Evolutionary conservation across 30 jellyfish, hydroid and myxozoan genomes (phyloP).

Genomic region (Cassiopea xamachana): DNA sequence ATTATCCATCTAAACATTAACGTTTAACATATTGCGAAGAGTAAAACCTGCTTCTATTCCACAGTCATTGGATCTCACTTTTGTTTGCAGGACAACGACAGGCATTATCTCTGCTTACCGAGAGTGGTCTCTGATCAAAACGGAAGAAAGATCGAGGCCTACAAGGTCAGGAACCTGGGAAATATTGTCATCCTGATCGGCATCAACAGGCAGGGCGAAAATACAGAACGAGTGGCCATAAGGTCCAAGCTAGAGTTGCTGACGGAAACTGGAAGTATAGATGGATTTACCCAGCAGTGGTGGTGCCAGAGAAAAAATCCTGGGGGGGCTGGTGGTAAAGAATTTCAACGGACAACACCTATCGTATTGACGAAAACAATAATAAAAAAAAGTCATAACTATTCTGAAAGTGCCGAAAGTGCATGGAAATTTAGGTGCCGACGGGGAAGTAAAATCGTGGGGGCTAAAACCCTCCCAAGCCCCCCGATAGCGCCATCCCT

Average conservation of each 20-base stretch:
- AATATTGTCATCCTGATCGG: neutral
- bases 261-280: neutral
- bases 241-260: neutral
- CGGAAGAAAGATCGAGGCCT: neutral
- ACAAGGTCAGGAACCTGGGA: neutral
- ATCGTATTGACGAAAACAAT: too few relatives aligned
- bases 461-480: neutral
- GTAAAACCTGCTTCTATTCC: neutral
- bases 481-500: neutral
- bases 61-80: neutral
- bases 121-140: neutral
- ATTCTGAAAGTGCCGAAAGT: neutral
- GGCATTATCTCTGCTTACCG: too few relatives aligned
- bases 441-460: neutral
- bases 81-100: neutral
- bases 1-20: neutral
- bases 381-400: too few relatives aligned
- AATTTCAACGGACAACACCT: neutral
- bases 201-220: neutral
- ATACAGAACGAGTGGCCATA: neutral
- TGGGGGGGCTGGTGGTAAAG: neutral
- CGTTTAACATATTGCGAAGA: neutral
- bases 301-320: neutral
- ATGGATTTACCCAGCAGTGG: neutral
- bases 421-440: neutral